A percentile compares a stretch with the other conserved stretches of the same genome.
Evolutionary conservation across 2,797 vertebrate species (phyloP).

Genomic region (Acropternis orthonyx): DNA sequence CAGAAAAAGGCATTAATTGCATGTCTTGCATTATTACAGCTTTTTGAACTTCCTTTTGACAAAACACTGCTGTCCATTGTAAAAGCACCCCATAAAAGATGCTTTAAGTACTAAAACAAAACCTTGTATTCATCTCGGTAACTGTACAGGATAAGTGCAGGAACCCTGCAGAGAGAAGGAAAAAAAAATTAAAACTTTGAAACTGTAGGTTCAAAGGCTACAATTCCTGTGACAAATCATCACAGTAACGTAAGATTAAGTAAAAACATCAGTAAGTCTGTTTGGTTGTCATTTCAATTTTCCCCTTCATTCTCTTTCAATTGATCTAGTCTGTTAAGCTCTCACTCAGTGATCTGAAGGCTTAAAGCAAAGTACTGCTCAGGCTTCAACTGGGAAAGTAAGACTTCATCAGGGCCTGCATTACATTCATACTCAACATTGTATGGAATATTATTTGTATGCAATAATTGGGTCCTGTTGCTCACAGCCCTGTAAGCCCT

Average conservation of each 20-base stretch:
- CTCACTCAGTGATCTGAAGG: not conserved
- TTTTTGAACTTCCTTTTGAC: not conserved
- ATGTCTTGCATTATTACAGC: not conserved
- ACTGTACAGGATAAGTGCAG: slow-evolving; percentile 91
- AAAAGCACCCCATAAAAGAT: not conserved
- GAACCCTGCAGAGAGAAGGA: slow-evolving; percentile 80
- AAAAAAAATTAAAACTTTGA: not conserved
- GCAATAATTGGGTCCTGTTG: not conserved
- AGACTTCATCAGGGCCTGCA: not conserved
- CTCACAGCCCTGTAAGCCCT: not conserved
- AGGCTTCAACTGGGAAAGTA: not conserved
- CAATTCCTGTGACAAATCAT: not conserved
- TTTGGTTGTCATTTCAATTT: not conserved
- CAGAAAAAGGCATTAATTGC: not conserved
- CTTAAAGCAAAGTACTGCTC: not conserved
- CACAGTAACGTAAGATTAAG: not conserved
- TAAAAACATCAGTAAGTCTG: not conserved
- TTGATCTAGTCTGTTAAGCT: not conserved
- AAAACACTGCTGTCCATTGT: not conserved
- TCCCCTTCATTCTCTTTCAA: not conserved
- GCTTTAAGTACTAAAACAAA: slow-evolving; percentile 79
- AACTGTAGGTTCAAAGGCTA: not conserved
- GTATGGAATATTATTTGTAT: not conserved
- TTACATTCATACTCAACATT: not conserved
- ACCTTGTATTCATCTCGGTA: slow-evolving; percentile 94